Percentiles rank a stretch among this genome's conserved stretches.
Evolutionary conservation across 2,888 invertebrate species (phyloP).

Genomic region (Calephelis perditalis): DNA sequence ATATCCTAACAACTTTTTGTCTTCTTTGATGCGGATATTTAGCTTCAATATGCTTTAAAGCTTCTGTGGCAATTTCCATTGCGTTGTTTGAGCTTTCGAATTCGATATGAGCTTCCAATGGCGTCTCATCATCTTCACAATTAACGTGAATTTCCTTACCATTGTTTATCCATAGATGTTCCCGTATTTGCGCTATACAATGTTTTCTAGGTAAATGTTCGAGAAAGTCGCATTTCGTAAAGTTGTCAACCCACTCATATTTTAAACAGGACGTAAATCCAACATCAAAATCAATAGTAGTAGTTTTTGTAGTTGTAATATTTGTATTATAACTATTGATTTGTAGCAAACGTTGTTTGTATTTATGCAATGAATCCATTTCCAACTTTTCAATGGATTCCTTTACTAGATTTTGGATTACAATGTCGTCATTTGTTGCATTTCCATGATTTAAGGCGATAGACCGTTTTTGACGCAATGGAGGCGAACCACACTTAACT

Average conservation of each 20-base stretch:
- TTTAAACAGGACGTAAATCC: constrained; percentile 63
- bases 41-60: constrained; percentile 62
- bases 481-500: constrained; percentile 35
- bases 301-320: constrained; percentile 52
- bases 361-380: constrained; percentile 50
- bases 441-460: constrained; percentile 35
- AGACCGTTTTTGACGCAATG: constrained; percentile 40
- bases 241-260: constrained; percentile 56
- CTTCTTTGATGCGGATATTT: constrained; percentile 61
- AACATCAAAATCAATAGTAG: constrained; percentile 62
- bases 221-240: constrained; percentile 52
- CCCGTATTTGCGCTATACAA: constrained; percentile 53
- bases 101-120: constrained; percentile 51
- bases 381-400: constrained; percentile 56
- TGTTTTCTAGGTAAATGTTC: constrained; percentile 58
- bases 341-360: constrained; percentile 54
- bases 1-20: constrained; percentile 58
- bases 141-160: constrained; percentile 52
- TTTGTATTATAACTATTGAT: constrained; percentile 55
- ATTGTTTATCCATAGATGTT: constrained; percentile 54
- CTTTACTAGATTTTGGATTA: constrained; percentile 46
- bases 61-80: constrained; percentile 48
- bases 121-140: constrained; percentile 57
- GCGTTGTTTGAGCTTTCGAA: constrained; percentile 52
- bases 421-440: constrained; percentile 40